Evolutionary conservation across 1,140 invertebrate genomes (phyloP).

Genomic region (Saxidomus purpurata): DNA sequence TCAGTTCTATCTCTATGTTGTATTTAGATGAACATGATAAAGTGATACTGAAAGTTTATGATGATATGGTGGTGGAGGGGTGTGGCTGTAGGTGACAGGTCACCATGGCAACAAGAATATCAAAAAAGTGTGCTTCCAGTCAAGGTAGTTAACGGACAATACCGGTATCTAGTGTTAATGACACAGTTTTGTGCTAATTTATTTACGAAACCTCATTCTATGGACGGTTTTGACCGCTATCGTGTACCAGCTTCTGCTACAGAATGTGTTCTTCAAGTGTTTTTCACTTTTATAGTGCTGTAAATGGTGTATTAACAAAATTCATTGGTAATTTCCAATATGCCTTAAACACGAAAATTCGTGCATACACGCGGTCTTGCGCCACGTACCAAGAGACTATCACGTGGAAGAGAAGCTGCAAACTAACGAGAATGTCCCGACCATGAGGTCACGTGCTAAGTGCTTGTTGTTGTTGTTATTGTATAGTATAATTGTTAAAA

Average conservation of each 20-base stretch:
- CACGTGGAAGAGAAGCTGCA: neutral
- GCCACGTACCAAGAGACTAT: neutral
- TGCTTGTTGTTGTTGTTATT: conserved; percentile 52
- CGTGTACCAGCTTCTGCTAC: conserved; percentile 8
- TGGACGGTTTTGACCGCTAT: conserved; percentile 21
- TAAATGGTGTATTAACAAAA: neutral
- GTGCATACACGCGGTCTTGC: neutral
- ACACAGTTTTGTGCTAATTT: conserved; percentile 52
- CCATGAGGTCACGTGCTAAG: conserved; percentile 41
- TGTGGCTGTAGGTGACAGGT: conserved; percentile 90
- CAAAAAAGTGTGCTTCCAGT: conserved; percentile 63
- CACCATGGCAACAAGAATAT: conserved; percentile 34
- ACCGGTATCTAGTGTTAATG: conserved; percentile 51
- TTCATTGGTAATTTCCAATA: neutral
- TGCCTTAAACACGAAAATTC: neutral
- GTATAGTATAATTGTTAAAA: conserved; percentile 33
- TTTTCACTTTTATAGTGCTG: conserved; percentile 4
- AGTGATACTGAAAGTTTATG: conserved; percentile 90
- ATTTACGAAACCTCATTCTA: conserved; percentile 28
- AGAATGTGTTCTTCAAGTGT: conserved; percentile 38
- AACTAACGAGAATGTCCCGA: conserved; percentile 57
- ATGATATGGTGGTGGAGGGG: conserved; percentile 90
- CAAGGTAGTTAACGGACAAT: conserved; percentile 55
- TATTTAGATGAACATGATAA: conserved; percentile 90
- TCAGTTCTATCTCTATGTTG: conserved; percentile 89